Evolutionary conservation across 2,113 vertebrate species (phyloP), one percentile per base, ranked within the genome.

Genomic region (Grammomys dolichurus): DNA sequence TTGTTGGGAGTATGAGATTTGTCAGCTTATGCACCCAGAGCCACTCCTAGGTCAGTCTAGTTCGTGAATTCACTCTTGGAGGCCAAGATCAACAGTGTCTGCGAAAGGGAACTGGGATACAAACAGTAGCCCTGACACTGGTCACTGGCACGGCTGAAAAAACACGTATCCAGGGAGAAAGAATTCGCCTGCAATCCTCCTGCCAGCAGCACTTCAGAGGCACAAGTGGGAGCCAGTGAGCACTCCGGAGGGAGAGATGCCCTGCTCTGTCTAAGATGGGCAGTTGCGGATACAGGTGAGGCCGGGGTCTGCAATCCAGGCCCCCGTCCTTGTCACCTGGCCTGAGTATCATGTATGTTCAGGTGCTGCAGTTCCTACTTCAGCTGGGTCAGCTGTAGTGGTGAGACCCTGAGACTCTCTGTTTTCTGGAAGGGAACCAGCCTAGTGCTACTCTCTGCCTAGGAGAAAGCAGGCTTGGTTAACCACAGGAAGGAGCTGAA

Each of bases 221-320:
- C 33, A 2, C 0, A 10, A 1, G 17, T 43, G 11, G 0, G 33
- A 7, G 0, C 7, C 8, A 3, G 0, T 0, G 31, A 51, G 63
- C 46, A 9, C 11, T 54, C 58, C 58, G 26, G 40, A 46, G 3
- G 56, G 80, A 40, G 22, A 84, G 36, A 46, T 4, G 8, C 7
- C 9, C 19, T 28, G 40, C 36, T 13, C 48, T 0, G 7, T 7
- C 93, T 56, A 19, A 13, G 72, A 46, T 85, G 5, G 67, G 24
- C 0, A 3, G 22, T 19, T 3, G 1, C 22, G 13, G 80, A 67
- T 8, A 1, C 0, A 5, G 46, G 85, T 17, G 22, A 40, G 48
- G 2, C 46, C 22, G 72, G 28, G 46, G 43, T 28, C 65, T 65
- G 5, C 13, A 3, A 3, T 13, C 73, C 8, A 14, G 60, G 10